phyloP scores from a whole-genome alignment of 1,140 invertebrate genomes.

The Sitobion miscanthi region DNA sequence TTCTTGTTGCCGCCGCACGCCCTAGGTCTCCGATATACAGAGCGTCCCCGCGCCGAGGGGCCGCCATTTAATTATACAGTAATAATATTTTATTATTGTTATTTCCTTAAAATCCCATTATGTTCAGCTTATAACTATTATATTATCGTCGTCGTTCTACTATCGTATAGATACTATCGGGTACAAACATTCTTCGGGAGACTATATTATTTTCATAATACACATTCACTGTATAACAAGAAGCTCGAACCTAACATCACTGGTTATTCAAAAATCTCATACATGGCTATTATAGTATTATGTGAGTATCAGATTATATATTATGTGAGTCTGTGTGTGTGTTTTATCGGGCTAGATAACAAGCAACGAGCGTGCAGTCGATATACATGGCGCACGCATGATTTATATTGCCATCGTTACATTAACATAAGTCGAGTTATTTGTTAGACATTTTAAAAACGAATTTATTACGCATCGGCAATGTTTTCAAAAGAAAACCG shows the following conservation, averaged over 20 bases:
- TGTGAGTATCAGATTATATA: neutral
- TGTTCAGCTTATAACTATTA: neutral
- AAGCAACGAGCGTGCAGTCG: neutral
- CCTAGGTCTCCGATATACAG: neutral
- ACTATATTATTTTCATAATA: slow-evolving; percentile 15
- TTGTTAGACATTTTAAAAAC: neutral
- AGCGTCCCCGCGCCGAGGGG: neutral
- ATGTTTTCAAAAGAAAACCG: neutral
- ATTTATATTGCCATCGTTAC: neutral
- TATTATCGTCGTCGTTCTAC: neutral
- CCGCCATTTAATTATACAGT: slow-evolving; percentile 16
- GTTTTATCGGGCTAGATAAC: neutral
- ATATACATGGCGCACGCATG: neutral
- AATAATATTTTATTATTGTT: slow-evolving; percentile 39
- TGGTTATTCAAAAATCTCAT: neutral
- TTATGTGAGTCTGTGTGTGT: neutral
- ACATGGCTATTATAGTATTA: neutral
- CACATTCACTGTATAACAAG: neutral
- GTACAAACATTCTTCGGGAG: neutral
- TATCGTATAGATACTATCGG: neutral
- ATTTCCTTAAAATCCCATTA: slow-evolving; percentile 18
- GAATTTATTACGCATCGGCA: neutral
- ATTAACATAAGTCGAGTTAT: neutral
- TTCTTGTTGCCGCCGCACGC: slow-evolving; percentile 13
- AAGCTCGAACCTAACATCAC: too few species aligned